Evolutionary conservation across 1,140 invertebrate species (phyloP).

Genomic region (Hyphantria cunea): DNA sequence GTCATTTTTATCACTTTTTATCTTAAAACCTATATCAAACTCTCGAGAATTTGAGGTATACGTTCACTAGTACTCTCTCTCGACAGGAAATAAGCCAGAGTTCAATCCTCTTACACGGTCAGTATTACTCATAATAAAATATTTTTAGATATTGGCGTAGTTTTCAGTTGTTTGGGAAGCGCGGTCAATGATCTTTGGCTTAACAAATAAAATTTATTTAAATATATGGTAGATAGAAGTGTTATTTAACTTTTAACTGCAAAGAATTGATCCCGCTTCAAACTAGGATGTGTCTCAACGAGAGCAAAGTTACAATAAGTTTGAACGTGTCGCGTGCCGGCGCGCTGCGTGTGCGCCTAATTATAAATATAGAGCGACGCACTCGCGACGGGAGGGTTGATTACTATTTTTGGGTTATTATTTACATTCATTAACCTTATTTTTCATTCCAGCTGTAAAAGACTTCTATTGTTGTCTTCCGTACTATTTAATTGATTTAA

Average conservation of each 20-base stretch:
- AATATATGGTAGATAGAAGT: too few relatives aligned
- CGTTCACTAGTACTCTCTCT: background rate
- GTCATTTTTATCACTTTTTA: slow-evolving; percentile 49
- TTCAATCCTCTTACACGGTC: slow-evolving; percentile 62
- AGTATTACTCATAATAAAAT: slow-evolving; percentile 66
- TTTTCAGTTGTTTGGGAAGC: slow-evolving; percentile 23
- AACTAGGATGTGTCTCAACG: slow-evolving; percentile 34
- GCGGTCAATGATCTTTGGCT: slow-evolving; percentile 64
- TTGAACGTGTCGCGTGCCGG: slow-evolving; percentile 51
- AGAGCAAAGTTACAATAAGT: slow-evolving; percentile 36
- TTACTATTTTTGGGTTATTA: slow-evolving; percentile 57
- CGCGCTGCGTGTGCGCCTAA: slow-evolving; percentile 36
- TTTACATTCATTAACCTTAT: slow-evolving; percentile 46
- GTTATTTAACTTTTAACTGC: background rate
- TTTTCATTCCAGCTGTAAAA: slow-evolving; percentile 5
- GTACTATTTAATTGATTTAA: too few relatives aligned
- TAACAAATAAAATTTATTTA: background rate
- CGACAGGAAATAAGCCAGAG: slow-evolving; percentile 60
- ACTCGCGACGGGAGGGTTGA: slow-evolving; percentile 58
- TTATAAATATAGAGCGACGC: slow-evolving; percentile 60
- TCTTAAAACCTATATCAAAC: slow-evolving; percentile 4
- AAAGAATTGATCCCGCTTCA: background rate
- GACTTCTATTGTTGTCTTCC: too few relatives aligned
- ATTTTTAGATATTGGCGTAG: slow-evolving; percentile 68
- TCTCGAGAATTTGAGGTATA: slow-evolving; percentile 5